Evolutionary conservation across 1,140 invertebrate genomes (phyloP), one percentile per base, ranked within the genome.

Genomic region (Aphidius ervi): DNA sequence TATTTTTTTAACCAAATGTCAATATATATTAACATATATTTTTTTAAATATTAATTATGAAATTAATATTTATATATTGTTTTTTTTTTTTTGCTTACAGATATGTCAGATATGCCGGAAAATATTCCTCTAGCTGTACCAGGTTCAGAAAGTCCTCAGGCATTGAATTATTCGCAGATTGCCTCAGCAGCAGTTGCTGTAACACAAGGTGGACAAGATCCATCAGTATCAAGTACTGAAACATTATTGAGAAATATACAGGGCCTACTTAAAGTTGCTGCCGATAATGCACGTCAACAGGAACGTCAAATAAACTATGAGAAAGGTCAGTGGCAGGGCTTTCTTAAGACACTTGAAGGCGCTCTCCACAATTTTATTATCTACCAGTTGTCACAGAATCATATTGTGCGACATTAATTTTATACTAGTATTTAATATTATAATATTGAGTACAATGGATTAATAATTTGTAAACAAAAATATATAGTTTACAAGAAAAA

Each of bases 221-320:
- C 82, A 47, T 79, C 79, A 71, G 84, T 87, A 66, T 90, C 88
- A 62, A 94, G 93, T 67, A 95, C 93, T 20, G 94, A 97, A 79
- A 95, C 93, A 46, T 84, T 97, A 49, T 85, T 97, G 53, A 85
- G 94, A 66, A 97, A 97, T 79, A 97, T 97, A 70, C 93, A 97
- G 79, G 94, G 94, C 23, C 84, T 97, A 62, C 86, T 97, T 48
- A 95, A 96, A 79, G 93, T 97, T 49, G 95, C 94, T 8, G 93
- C 93, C 7, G 94, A 97, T 79, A 97, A 96, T 82, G 94, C 94
- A 42, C 85, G 94, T 65, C 94, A 97, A 73, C 93, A 96, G 79
- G 94, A 97, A 76, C 85, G 93, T 66, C 93, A 96, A 81, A 92
- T 95, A 76, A 94, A 91, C 83, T 93, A 94, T 77, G 94, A 97